A percentile compares a stretch with the other conserved stretches of the same genome.
Conservation (phyloP, 1,140 invertebrate species). For the Trichonephila clavata region DNA sequence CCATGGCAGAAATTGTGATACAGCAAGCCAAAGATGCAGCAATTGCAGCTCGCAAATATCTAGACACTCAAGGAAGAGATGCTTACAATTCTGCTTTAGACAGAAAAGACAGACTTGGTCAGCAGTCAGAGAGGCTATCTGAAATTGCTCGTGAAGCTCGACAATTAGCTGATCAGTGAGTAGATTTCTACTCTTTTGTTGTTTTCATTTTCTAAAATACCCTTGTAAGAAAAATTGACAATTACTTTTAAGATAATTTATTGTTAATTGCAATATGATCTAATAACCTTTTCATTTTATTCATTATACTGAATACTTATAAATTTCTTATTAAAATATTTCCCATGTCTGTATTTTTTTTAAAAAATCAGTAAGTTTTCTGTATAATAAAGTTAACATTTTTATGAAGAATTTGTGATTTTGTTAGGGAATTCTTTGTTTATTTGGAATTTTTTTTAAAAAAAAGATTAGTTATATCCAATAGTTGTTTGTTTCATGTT, state of each 20-base stretch:
- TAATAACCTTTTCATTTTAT: neutral
- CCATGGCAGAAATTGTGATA: constrained; percentile 87
- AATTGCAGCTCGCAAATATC: constrained; percentile 86
- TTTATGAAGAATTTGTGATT: too few species aligned
- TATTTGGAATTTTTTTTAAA: too few species aligned
- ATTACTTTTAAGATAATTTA: neutral
- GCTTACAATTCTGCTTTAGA: constrained; percentile 90
- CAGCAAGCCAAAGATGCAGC: constrained; percentile 87
- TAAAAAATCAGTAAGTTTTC: too few species aligned
- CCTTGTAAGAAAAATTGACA: neutral
- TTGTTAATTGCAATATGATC: neutral
- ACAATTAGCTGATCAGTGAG: constrained; percentile 88
- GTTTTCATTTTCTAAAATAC: neutral
- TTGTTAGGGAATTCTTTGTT: too few species aligned
- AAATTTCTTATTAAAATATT: too few species aligned
- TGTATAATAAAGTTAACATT: too few species aligned
- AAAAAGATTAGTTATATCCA: too few species aligned
- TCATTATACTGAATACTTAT: too few species aligned
- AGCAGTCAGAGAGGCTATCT: constrained; percentile 95
- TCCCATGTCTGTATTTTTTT: too few species aligned
- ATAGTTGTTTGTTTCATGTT: too few species aligned
- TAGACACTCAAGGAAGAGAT: constrained; percentile 89
- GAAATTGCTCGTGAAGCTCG: constrained; percentile 92
- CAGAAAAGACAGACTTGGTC: constrained; percentile 91
- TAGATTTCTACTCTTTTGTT: constrained; percentile 15